Conservation (phyloP, 2,797 vertebrate genomes). For the Chelon labrosus region DNA sequence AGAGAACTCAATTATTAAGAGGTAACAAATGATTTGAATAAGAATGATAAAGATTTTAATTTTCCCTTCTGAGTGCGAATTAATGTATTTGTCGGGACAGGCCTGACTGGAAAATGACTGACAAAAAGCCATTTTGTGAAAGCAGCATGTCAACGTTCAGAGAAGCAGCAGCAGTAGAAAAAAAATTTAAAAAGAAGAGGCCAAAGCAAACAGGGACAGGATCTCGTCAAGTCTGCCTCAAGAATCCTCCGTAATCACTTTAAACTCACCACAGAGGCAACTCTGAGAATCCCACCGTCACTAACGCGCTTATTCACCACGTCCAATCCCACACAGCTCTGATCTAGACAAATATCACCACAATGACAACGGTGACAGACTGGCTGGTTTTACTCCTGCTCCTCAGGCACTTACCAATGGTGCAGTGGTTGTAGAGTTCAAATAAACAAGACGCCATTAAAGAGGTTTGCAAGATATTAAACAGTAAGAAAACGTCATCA, state of each 20-base stretch:
- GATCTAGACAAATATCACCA: conserved; percentile 37
- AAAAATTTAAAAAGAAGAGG: conserved; percentile 1
- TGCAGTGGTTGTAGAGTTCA: no score
- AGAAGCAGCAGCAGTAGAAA: conserved; percentile 6
- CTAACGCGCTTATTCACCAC: conserved; percentile 43
- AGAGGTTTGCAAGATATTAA: background rate
- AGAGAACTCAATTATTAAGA: conserved; percentile 24
- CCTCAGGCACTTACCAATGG: no score
- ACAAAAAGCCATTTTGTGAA: conserved; percentile 33
- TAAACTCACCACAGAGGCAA: conserved; percentile 37
- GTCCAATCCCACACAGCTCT: conserved; percentile 26
- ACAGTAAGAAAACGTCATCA: no score
- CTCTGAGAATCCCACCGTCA: conserved; percentile 56
- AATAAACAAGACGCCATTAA: conserved; percentile 3
- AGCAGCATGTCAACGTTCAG: conserved; percentile 34
- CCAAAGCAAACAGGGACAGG: conserved; percentile 36
- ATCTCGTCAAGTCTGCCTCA: conserved; percentile 21
- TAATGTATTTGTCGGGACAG: background rate
- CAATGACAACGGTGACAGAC: conserved; percentile 4
- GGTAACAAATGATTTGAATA: conserved; percentile 2
- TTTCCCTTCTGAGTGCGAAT: no score
- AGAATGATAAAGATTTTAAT: background rate
- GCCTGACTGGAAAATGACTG: conserved; percentile 14
- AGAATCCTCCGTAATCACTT: conserved; percentile 54
- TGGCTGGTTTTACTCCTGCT: conserved; percentile 14